Evolutionary conservation across 2,888 invertebrate genomes (phyloP).

Genomic region (Phrixothrix hirtus): DNA sequence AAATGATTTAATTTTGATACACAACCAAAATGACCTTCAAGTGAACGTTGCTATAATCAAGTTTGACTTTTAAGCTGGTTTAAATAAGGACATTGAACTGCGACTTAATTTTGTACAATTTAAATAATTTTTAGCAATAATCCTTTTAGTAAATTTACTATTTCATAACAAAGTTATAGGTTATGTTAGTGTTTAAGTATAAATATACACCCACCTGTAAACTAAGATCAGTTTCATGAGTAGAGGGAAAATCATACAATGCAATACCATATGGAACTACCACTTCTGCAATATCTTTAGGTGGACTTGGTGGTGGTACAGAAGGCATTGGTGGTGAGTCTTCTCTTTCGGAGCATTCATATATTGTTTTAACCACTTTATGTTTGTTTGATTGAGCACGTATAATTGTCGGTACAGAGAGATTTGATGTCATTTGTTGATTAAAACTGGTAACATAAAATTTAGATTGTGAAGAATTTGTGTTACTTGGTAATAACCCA

Average conservation of each 20-base stretch:
- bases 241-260: conserved; percentile 75
- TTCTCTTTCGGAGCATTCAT: conserved; percentile 48
- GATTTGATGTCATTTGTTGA: conserved; percentile 11
- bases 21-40: too few relatives aligned
- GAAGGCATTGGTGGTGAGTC: conserved; percentile 79
- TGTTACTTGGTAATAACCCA: neutral
- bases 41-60: too few relatives aligned
- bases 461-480: conserved; percentile 18
- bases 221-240: conserved; percentile 76
- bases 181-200: too few relatives aligned
- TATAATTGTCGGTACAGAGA: conserved; percentile 71
- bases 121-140: too few relatives aligned
- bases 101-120: too few relatives aligned
- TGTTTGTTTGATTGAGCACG: conserved; percentile 60
- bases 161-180: too few relatives aligned
- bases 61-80: neutral
- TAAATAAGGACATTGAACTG: too few relatives aligned
- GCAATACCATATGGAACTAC: conserved; percentile 74
- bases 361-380: conserved; percentile 37
- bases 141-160: too few relatives aligned
- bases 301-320: conserved; percentile 77
- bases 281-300: conserved; percentile 54
- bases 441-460: conserved; percentile 13
- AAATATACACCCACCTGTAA: conserved; percentile 66
- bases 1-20: too few relatives aligned